These are phyloP conservation scores for Aradophagus sp. DNA, from an alignment of 1,140 invertebrate genomes.

Conservation along the genomic window DNA sequence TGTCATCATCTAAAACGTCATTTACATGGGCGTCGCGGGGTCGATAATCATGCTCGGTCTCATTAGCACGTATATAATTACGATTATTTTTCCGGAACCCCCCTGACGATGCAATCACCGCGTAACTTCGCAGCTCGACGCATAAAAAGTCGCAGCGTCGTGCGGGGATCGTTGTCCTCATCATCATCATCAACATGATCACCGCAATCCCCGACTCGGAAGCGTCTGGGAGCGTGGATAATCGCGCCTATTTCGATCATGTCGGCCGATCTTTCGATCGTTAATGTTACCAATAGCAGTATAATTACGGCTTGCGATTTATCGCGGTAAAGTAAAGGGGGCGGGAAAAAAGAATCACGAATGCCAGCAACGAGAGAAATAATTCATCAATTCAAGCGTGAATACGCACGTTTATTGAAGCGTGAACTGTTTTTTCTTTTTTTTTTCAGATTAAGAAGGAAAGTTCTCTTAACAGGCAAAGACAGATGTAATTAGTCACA, in stretches of 20 bases:
- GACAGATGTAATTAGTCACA: no score
- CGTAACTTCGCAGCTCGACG: slow-evolving; percentile 36
- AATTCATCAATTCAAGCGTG: slow-evolving; percentile 54
- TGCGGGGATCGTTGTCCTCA: slow-evolving; percentile 13
- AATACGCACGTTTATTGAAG: slow-evolving; percentile 31
- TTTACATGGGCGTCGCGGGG: slow-evolving; percentile 9
- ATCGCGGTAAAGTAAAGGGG: slow-evolving; percentile 17
- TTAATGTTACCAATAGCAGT: slow-evolving; percentile 60
- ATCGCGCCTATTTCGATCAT: slow-evolving; percentile 65
- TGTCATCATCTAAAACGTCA: slow-evolving; percentile 22
- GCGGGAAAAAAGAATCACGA: slow-evolving; percentile 42
- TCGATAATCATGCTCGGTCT: slow-evolving; percentile 22
- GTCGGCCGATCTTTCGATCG: slow-evolving; percentile 62
- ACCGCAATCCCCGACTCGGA: slow-evolving; percentile 33
- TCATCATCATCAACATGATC: slow-evolving; percentile 33
- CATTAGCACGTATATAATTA: slow-evolving; percentile 49
- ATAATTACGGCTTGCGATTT: slow-evolving; percentile 57
- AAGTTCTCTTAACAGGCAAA: no score
- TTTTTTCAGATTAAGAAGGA: slow-evolving; percentile 14
- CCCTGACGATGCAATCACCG: slow-evolving; percentile 29
- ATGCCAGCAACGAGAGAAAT: slow-evolving; percentile 32
- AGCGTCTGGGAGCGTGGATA: slow-evolving; percentile 50
- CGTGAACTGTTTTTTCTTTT: slow-evolving; percentile 21
- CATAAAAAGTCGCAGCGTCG: slow-evolving; percentile 22
- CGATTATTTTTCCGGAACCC: slow-evolving; percentile 39